These are phyloP conservation scores for Antheraea assamensis DNA, from an alignment of 2,888 invertebrate species.

Conservation along the genomic window DNA sequence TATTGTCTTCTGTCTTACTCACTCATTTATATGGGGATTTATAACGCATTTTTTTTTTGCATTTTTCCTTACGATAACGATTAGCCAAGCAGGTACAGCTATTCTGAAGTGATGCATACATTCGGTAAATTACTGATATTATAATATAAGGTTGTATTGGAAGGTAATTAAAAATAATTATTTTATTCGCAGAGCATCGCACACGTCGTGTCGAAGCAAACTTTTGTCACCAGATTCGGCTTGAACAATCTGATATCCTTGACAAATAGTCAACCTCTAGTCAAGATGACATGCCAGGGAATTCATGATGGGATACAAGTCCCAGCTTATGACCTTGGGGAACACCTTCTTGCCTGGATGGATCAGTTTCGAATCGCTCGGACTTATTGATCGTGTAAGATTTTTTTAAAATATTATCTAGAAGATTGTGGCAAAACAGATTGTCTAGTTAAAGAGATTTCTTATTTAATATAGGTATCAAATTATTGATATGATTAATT, in stretches of 20 bases:
- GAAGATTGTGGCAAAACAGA: neutral
- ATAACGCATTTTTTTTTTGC: too few relatives aligned
- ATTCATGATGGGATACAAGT: conserved; percentile 94
- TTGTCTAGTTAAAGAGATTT: too few relatives aligned
- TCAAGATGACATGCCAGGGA: conserved; percentile 91
- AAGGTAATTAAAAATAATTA: neutral
- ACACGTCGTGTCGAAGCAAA: conserved; percentile 86
- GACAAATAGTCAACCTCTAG: conserved; percentile 86
- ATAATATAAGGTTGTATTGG: too few relatives aligned
- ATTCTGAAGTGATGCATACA: too few relatives aligned
- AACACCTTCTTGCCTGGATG: conserved; percentile 91
- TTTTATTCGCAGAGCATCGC: conserved; percentile 87
- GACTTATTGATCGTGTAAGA: conserved; percentile 93
- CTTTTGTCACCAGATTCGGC: conserved; percentile 85
- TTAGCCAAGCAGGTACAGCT: too few relatives aligned
- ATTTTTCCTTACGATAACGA: too few relatives aligned
- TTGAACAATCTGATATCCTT: conserved; percentile 87
- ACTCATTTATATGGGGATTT: too few relatives aligned
- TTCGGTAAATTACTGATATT: too few relatives aligned
- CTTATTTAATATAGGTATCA: too few relatives aligned
- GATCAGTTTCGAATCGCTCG: conserved; percentile 93
- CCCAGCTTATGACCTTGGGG: conserved; percentile 91
- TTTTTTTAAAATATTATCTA: neutral
- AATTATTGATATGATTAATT: too few relatives aligned
- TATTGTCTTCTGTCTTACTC: too few relatives aligned